Evolutionary conservation across 2,888 invertebrate genomes (phyloP).

Genomic region (Watsonalla binaria): DNA sequence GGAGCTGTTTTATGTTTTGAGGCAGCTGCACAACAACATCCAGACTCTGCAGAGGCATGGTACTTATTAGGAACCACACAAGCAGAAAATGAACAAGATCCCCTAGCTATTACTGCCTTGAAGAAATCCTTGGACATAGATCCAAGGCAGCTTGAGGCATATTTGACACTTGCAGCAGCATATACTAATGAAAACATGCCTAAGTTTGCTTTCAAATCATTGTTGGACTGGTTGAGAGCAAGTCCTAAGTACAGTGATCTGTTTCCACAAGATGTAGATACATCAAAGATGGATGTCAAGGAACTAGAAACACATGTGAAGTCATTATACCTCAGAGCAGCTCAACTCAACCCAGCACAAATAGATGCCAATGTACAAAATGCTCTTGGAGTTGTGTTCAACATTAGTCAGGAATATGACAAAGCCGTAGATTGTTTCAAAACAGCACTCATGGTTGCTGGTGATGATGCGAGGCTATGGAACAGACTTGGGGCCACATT

Average conservation of each 20-base stretch:
- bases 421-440: conserved; percentile 98
- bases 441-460: conserved; percentile 90
- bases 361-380: conserved; percentile 95
- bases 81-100: conserved; percentile 99
- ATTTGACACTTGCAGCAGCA: conserved; percentile 94
- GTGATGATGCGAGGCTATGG: conserved; percentile 94
- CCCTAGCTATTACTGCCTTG: conserved; percentile 93
- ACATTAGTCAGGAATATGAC: conserved; percentile 95
- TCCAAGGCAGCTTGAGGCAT: conserved; percentile 87
- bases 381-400: conserved; percentile 96
- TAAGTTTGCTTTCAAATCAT: conserved; percentile 90
- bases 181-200: conserved; percentile 98
- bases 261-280: conserved; percentile 74
- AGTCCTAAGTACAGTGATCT: conserved; percentile 91
- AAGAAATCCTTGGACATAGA: conserved; percentile 90
- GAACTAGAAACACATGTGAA: conserved; percentile 81
- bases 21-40: conserved; percentile 92
- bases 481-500: conserved; percentile 98
- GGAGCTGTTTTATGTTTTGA: conserved; percentile 98
- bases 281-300: conserved; percentile 61
- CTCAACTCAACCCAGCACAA: conserved; percentile 84
- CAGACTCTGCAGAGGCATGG: conserved; percentile 91
- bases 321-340: conserved; percentile 87
- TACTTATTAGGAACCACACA: conserved; percentile 92
- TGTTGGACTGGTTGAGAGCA: conserved; percentile 87